Evolutionary conservation across 2,113 vertebrate genomes (phyloP).

Genomic region (Girardinichthys multiradiatus): DNA sequence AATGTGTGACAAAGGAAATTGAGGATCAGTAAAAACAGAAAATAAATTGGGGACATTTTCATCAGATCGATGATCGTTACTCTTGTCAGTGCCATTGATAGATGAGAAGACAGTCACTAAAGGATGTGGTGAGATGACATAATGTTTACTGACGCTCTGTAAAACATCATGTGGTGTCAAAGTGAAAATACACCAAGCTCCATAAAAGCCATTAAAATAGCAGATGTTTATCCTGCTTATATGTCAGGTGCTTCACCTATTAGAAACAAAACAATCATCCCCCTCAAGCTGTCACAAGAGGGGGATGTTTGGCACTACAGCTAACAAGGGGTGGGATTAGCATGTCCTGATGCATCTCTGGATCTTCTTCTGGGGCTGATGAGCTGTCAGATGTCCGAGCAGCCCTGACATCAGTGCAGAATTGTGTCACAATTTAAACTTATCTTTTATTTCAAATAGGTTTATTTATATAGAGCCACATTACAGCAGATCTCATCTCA

Average conservation of each 20-base stretch:
- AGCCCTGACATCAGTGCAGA: conserved; percentile 22
- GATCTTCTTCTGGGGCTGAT: conserved; percentile 32
- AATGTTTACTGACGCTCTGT: not conserved
- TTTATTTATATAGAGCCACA: too few relatives aligned
- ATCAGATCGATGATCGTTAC: conserved; percentile 20
- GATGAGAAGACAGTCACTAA: conserved; percentile 15
- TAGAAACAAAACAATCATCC: not conserved
- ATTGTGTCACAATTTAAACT: not conserved
- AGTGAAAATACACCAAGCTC: not conserved
- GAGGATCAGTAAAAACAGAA: conserved; percentile 13
- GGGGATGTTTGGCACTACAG: conserved; percentile 12
- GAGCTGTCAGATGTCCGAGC: conserved; percentile 39
- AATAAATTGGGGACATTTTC: conserved; percentile 13
- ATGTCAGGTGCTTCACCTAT: conserved; percentile 1
- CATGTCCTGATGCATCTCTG: conserved; percentile 29
- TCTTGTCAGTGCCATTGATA: conserved; percentile 1
- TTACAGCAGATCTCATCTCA: not conserved
- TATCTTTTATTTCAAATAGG: too few relatives aligned
- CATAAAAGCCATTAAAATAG: not conserved
- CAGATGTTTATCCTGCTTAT: conserved; percentile 3
- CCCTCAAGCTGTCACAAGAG: not conserved
- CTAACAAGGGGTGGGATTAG: conserved; percentile 29
- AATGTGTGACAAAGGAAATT: conserved; percentile 25
- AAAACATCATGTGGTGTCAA: not conserved
- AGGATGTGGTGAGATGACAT: not conserved